These are phyloP conservation scores for Girardinus metallicus DNA, from an alignment of 2,797 vertebrate genomes.

Conservation along the genomic window DNA sequence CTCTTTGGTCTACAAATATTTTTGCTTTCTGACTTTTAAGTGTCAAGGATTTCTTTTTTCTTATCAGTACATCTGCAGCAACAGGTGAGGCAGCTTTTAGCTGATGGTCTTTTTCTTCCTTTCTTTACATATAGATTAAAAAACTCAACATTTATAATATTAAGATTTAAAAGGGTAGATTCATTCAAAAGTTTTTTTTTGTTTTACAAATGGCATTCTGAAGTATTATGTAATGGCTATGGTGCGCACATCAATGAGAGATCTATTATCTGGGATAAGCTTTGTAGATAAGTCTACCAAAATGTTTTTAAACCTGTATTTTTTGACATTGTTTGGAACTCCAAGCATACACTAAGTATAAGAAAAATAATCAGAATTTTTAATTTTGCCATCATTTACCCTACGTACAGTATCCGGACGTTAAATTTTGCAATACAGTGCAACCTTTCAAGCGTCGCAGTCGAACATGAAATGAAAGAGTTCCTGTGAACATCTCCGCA, in stretches of 20 bases:
- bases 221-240: background rate
- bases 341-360: background rate
- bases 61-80: background rate
- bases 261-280: background rate
- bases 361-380: background rate
- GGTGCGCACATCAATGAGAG: background rate
- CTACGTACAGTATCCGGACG: background rate
- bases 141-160: background rate
- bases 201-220: background rate
- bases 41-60: background rate
- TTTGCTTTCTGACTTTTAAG: background rate
- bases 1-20: background rate
- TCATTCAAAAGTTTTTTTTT: background rate
- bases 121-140: background rate
- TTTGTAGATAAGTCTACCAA: background rate
- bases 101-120: too few relatives aligned
- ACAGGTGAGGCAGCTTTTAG: background rate
- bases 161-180: background rate
- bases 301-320: background rate
- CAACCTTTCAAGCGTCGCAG: conserved; percentile 19
- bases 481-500: conserved; percentile 33
- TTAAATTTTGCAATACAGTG: background rate
- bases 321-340: background rate
- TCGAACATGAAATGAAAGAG: conserved; percentile 31
- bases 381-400: background rate